These are phyloP conservation scores for Mesorhabditis belari DNA, from an alignment of 2,888 invertebrate genomes.

Conservation along the genomic window DNA sequence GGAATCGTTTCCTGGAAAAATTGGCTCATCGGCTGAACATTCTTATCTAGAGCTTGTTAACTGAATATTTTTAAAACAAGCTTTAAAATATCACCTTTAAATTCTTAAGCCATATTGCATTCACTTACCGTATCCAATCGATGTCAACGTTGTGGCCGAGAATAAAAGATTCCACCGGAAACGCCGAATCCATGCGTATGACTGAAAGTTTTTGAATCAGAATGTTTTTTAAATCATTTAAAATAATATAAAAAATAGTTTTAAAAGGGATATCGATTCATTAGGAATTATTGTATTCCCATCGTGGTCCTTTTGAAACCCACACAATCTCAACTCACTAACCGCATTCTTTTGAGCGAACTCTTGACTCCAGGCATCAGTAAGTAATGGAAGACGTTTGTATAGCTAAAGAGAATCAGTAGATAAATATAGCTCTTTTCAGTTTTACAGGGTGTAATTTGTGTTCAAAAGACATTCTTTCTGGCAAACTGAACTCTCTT, in stretches of 20 bases:
- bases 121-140: slow-evolving; percentile 24
- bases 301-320: too few relatives aligned
- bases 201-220: not conserved
- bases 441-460: too few relatives aligned
- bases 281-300: too few relatives aligned
- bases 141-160: slow-evolving; percentile 47
- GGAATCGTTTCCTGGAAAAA: slow-evolving; percentile 36
- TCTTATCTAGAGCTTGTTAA: not conserved
- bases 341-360: not conserved
- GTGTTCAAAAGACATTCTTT: too few relatives aligned
- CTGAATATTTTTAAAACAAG: too few relatives aligned
- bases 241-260: too few relatives aligned
- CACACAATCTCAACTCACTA: too few relatives aligned
- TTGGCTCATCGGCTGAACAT: too few relatives aligned
- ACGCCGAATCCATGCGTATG: not conserved
- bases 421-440: too few relatives aligned
- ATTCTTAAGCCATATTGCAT: not conserved
- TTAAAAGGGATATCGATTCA: too few relatives aligned
- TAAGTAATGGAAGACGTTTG: not conserved
- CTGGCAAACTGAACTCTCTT: too few relatives aligned
- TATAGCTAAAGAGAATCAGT: not conserved
- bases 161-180: slow-evolving; percentile 38
- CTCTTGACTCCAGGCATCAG: not conserved
- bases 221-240: not conserved
- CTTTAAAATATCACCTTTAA: not conserved